Percentiles rank a stretch among this genome's conserved stretches.
These are phyloP conservation scores for Volucella inflata DNA, from an alignment of 2,888 invertebrate genomes.

Conservation along the genomic window DNA sequence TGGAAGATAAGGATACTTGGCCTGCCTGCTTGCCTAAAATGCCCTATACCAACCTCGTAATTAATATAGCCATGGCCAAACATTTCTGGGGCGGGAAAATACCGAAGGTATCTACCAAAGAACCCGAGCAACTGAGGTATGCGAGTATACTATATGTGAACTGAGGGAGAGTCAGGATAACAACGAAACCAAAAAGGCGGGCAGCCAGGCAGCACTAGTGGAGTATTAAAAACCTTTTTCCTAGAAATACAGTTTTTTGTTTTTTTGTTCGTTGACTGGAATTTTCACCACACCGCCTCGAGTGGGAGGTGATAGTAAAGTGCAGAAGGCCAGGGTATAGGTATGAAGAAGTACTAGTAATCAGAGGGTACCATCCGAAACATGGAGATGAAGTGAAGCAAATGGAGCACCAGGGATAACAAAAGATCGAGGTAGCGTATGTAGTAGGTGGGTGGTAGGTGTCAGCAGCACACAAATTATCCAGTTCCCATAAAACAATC, in stretches of 20 bases:
- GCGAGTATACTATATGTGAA: background rate
- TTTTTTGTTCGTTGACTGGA: slow-evolving; percentile 2
- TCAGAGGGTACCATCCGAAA: background rate
- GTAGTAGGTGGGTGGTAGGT: slow-evolving; percentile 1
- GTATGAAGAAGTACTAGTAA: no score
- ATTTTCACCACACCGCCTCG: background rate
- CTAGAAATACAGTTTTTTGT: background rate
- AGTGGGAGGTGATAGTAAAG: no score
- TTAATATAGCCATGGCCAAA: slow-evolving; percentile 31
- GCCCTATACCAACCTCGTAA: slow-evolving; percentile 1
- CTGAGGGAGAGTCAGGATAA: background rate
- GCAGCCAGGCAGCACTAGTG: no score
- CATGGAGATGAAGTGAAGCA: background rate
- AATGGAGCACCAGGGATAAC: no score
- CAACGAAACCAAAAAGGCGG: no score
- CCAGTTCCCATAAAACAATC: slow-evolving; percentile 36
- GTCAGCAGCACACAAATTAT: slow-evolving; percentile 53
- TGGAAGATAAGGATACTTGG: background rate
- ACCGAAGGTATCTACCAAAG: background rate
- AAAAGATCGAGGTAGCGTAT: no score
- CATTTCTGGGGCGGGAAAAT: background rate
- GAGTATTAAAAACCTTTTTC: slow-evolving; percentile 15
- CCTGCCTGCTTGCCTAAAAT: background rate
- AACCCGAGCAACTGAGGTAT: background rate
- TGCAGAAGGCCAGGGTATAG: no score